phyloP scores from a whole-genome alignment of 2,797 vertebrate genomes.

The Acipenser transmontanus region DNA sequence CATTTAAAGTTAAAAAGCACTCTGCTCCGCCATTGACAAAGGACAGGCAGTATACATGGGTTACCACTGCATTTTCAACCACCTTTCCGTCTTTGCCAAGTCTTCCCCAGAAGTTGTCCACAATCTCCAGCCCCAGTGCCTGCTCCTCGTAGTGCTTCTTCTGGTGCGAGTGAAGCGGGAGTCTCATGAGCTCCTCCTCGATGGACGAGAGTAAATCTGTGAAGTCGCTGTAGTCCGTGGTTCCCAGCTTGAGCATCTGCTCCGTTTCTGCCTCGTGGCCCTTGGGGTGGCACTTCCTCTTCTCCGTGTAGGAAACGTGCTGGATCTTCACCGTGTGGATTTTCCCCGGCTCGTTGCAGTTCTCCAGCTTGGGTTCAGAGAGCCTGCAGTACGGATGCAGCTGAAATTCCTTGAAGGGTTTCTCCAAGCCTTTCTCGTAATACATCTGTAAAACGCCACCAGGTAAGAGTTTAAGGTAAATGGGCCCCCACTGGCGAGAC shows the following conservation, averaged over 20 bases:
- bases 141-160: constrained; percentile 83
- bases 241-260: constrained; percentile 92
- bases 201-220: constrained; percentile 74
- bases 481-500: constrained; percentile 92
- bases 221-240: constrained; percentile 74
- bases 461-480: constrained; percentile 78
- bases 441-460: constrained; percentile 90
- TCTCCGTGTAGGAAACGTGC: constrained; percentile 78
- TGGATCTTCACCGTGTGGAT: constrained; percentile 90
- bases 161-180: constrained; percentile 56
- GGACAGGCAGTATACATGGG: constrained; percentile 78
- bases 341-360: constrained; percentile 77
- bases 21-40: constrained; percentile 74
- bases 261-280: constrained; percentile 76
- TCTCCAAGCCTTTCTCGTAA: constrained; percentile 91
- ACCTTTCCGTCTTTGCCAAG: constrained; percentile 70
- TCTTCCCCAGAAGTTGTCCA: constrained; percentile 83
- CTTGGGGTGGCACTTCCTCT: constrained; percentile 84
- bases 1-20: constrained; percentile 89
- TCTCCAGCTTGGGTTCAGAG: constrained; percentile 85
- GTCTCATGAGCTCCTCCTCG: constrained; percentile 80
- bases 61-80: constrained; percentile 65
- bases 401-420: constrained; percentile 91
- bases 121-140: constrained; percentile 81
- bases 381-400: constrained; percentile 77